Conservation (phyloP, 2,113 vertebrate genomes). For the Alosa alosa region DNA sequence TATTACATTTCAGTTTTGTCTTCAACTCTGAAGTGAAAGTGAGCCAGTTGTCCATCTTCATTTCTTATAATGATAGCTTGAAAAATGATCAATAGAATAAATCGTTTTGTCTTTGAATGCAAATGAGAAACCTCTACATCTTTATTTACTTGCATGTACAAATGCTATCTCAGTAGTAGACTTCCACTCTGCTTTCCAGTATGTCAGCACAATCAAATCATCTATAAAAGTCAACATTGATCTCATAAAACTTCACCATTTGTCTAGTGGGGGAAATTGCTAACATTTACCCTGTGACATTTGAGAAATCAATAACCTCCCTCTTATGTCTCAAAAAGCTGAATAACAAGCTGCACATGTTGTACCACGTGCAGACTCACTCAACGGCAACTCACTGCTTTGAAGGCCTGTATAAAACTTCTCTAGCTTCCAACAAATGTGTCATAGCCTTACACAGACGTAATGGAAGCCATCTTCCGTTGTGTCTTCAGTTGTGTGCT, state of each 20-base stretch:
- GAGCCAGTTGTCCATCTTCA: slow-evolving; percentile 44
- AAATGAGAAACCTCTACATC: slow-evolving; percentile 32
- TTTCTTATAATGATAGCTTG: slow-evolving; percentile 56
- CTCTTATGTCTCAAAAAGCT: neutral
- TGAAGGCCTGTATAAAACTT: neutral
- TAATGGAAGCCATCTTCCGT: neutral
- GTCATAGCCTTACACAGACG: neutral
- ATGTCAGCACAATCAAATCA: slow-evolving; percentile 25
- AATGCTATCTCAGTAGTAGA: neutral
- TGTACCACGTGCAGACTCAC: neutral
- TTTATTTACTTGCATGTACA: neutral
- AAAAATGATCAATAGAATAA: slow-evolving; percentile 63
- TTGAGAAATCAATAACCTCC: slow-evolving; percentile 31
- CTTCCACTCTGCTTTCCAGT: neutral
- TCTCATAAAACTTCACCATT: neutral
- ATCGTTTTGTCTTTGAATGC: slow-evolving; percentile 60
- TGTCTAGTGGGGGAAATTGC: slow-evolving; percentile 14
- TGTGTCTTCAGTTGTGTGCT: neutral
- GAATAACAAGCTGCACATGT: neutral
- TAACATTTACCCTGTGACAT: slow-evolving; percentile 41
- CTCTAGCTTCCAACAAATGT: neutral
- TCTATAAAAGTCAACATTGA: slow-evolving; percentile 34
- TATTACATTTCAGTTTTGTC: no score
- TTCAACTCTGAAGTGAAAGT: no score
- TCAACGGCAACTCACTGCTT: neutral